A percentile compares a stretch with the other conserved stretches of the same genome.
Evolutionary conservation across 2,888 invertebrate genomes (phyloP).

Genomic region (Drosophila meridionalis): DNA sequence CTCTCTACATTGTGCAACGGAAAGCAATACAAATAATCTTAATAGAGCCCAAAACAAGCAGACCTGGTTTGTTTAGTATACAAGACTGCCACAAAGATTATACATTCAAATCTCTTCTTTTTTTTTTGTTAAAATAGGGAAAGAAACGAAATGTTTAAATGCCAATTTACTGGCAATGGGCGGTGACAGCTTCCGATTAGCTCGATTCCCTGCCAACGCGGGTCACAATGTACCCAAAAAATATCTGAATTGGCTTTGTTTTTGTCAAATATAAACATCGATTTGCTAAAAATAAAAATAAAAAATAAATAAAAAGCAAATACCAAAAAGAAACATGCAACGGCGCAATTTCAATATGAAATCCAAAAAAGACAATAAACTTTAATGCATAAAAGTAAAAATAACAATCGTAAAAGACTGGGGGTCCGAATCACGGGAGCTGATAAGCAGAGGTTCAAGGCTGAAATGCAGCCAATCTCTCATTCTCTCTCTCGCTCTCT

Average conservation of each 20-base stretch:
- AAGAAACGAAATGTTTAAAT: constrained; percentile 30
- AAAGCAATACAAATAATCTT: constrained; percentile 11
- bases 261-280: constrained; percentile 34
- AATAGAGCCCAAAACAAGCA: constrained; percentile 1
- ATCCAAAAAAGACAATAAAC: constrained; percentile 64
- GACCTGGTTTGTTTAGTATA: background rate
- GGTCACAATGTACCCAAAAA: constrained; percentile 21
- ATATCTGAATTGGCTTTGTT: constrained; percentile 15
- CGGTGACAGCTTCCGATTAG: constrained; percentile 53
- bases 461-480: constrained; percentile 6
- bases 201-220: constrained; percentile 34
- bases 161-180: constrained; percentile 48
- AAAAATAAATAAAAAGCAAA: background rate
- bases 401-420: constrained; percentile 21
- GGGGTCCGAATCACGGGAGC: constrained; percentile 27
- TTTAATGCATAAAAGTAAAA: constrained; percentile 63
- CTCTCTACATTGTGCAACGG: background rate
- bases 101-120: background rate
- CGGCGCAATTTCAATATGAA: constrained; percentile 62
- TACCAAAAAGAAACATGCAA: constrained; percentile 51
- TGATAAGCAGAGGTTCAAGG: constrained; percentile 72
- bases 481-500: background rate
- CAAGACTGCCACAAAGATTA: constrained; percentile 7
- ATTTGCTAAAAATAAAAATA: constrained; percentile 22
- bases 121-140: constrained; percentile 10